These are phyloP conservation scores for Cyprinodon diabolis DNA, from an alignment of 2,797 vertebrate genomes.

Conservation along the genomic window DNA sequence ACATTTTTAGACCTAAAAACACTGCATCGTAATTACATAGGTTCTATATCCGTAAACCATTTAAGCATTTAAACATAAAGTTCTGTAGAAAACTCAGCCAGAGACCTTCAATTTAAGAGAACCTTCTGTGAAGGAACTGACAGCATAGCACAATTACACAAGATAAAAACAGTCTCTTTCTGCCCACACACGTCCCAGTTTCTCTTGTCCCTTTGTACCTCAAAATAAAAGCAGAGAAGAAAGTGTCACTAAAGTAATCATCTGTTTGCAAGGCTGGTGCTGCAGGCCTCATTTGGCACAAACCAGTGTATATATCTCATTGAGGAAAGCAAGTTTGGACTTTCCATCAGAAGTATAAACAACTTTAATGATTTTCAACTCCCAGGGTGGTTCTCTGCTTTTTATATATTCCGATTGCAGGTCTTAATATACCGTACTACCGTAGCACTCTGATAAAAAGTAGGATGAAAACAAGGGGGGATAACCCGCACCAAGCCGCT, in stretches of 20 bases:
- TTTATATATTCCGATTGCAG: constrained; percentile 15
- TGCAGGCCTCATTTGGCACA: constrained; percentile 52
- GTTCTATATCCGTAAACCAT: background rate
- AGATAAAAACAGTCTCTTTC: constrained; percentile 32
- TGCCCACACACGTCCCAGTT: constrained; percentile 12
- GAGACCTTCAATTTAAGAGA: background rate
- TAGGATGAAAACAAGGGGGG: constrained; percentile 57
- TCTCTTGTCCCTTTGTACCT: constrained; percentile 35
- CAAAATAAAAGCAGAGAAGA: constrained; percentile 53
- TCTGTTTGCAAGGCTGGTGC: constrained; percentile 46
- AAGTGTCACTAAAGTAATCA: constrained; percentile 62
- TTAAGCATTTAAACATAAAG: constrained; percentile 1
- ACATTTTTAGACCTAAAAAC: background rate
- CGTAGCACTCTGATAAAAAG: constrained; percentile 61
- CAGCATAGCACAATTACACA: background rate
- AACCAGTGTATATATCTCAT: constrained; percentile 58
- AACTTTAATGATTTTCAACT: constrained; percentile 70
- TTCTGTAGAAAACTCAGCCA: background rate
- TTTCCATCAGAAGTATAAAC: constrained; percentile 64
- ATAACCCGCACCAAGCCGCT: constrained; percentile 40
- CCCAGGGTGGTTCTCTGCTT: constrained; percentile 21
- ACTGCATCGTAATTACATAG: background rate
- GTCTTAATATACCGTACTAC: constrained; percentile 46
- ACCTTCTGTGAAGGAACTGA: constrained; percentile 7
- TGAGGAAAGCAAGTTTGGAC: constrained; percentile 52